Conservation (phyloP, 2,113 vertebrate genomes). For the Gymnarchus niloticus region DNA sequence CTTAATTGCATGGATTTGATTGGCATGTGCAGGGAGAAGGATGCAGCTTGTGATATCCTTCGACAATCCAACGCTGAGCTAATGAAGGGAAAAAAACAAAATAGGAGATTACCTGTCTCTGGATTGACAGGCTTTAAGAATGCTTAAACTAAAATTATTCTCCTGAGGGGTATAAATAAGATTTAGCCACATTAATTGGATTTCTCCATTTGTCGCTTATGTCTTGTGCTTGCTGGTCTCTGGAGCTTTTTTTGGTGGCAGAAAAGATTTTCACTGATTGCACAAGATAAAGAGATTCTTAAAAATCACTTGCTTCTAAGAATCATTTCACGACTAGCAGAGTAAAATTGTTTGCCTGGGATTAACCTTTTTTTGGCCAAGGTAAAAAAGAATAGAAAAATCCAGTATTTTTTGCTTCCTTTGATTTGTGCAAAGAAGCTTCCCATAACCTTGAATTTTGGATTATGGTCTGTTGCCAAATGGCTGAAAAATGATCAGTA, state of each 20-base stretch:
- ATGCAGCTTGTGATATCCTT: neutral
- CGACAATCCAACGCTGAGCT: neutral
- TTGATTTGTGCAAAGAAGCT: neutral
- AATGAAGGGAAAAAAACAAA: neutral
- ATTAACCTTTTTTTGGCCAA: neutral
- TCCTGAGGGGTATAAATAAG: neutral
- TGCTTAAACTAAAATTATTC: neutral
- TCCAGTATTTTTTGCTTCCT: neutral
- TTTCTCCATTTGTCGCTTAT: neutral
- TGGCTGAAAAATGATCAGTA: neutral
- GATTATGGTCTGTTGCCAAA: neutral
- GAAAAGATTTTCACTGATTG: constrained; percentile 12
- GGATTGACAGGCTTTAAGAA: neutral
- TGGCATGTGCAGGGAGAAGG: neutral
- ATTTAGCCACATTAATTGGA: neutral
- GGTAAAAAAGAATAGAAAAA: neutral
- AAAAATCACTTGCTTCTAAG: neutral
- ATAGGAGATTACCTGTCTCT: neutral
- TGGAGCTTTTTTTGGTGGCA: neutral
- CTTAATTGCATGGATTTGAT: neutral
- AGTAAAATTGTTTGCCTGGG: neutral
- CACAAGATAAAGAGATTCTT: neutral
- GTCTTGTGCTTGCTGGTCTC: neutral
- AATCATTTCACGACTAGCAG: neutral
- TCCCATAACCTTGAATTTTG: neutral